Evolutionary conservation across 2,888 invertebrate species (phyloP).

Genomic region (Pachycephus smyrnensis): DNA sequence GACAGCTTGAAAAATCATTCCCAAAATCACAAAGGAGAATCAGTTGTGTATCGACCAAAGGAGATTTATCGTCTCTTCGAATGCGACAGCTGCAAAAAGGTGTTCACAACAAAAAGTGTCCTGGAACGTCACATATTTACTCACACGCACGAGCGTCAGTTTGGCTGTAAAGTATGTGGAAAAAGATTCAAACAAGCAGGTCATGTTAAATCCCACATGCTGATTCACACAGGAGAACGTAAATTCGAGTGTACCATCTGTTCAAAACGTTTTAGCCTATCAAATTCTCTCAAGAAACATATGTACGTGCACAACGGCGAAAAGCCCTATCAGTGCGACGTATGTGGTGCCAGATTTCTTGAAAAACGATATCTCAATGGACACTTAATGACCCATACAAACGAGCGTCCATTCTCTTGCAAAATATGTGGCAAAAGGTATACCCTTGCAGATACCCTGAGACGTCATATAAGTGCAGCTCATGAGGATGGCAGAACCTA

Average conservation of each 20-base stretch:
- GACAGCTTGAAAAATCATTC: conserved; percentile 46
- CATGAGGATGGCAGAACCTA: conserved; percentile 56
- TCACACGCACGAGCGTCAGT: conserved; percentile 64
- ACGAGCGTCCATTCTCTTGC: conserved; percentile 53
- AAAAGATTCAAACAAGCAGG: conserved; percentile 69
- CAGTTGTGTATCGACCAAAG: conserved; percentile 19
- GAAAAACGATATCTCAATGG: conserved; percentile 55
- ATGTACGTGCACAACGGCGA: conserved; percentile 65
- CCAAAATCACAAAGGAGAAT: conserved; percentile 36
- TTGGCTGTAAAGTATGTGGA: conserved; percentile 68
- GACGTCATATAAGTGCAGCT: conserved; percentile 54
- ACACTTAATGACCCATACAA: conserved; percentile 55
- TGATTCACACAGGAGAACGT: conserved; percentile 69
- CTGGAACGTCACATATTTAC: conserved; percentile 70
- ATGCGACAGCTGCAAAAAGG: conserved; percentile 69
- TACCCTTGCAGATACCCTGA: conserved; percentile 53
- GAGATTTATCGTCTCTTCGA: conserved; percentile 50
- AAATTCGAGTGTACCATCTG: conserved; percentile 69
- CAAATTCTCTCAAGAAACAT: conserved; percentile 66
- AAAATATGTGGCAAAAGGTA: conserved; percentile 57
- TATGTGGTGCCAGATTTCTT: conserved; percentile 54
- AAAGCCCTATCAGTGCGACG: conserved; percentile 57
- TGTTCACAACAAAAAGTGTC: conserved; percentile 69
- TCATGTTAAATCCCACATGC: conserved; percentile 66
- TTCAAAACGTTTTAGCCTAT: conserved; percentile 69